phyloP scores from a whole-genome alignment of 2,113 vertebrate species.

The Carassius carassius region DNA sequence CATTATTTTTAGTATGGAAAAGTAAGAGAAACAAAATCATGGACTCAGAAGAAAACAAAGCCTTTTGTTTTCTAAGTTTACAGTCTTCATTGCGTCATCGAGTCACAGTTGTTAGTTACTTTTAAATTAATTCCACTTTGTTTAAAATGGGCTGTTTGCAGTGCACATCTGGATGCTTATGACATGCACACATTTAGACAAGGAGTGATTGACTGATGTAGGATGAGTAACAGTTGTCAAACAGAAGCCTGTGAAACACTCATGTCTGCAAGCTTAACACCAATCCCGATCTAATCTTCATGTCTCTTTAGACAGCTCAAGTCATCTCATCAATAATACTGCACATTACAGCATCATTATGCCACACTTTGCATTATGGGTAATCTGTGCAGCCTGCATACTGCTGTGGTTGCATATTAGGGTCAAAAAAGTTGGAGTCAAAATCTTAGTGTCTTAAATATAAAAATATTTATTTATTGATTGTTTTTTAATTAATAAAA shows the following conservation, averaged over 20 bases:
- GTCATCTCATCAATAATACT: too few species aligned
- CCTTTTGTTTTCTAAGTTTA: slow-evolving; percentile 28
- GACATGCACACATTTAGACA: slow-evolving; percentile 60
- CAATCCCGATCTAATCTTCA: background rate
- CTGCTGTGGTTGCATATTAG: background rate
- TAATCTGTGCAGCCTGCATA: background rate
- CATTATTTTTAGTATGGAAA: background rate
- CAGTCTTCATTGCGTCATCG: slow-evolving; percentile 11
- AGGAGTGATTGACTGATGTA: slow-evolving; percentile 3
- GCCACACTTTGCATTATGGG: background rate
- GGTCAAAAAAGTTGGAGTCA: background rate
- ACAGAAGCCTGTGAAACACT: background rate
- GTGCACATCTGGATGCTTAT: slow-evolving; percentile 70
- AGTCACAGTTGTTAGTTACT: slow-evolving; percentile 7
- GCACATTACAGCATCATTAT: too few species aligned
- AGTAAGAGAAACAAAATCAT: background rate
- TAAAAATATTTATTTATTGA: background rate
- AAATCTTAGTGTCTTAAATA: background rate
- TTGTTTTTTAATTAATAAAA: background rate
- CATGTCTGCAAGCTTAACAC: background rate
- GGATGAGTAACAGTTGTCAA: background rate
- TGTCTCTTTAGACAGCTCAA: too few species aligned
- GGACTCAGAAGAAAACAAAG: slow-evolving; percentile 26
- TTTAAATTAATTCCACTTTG: slow-evolving; percentile 20
- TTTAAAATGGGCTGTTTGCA: slow-evolving; percentile 38